Percentiles rank a stretch among this genome's conserved stretches.
Conservation (phyloP, 2,113 vertebrate genomes). For the Dascyllus trimaculatus region DNA sequence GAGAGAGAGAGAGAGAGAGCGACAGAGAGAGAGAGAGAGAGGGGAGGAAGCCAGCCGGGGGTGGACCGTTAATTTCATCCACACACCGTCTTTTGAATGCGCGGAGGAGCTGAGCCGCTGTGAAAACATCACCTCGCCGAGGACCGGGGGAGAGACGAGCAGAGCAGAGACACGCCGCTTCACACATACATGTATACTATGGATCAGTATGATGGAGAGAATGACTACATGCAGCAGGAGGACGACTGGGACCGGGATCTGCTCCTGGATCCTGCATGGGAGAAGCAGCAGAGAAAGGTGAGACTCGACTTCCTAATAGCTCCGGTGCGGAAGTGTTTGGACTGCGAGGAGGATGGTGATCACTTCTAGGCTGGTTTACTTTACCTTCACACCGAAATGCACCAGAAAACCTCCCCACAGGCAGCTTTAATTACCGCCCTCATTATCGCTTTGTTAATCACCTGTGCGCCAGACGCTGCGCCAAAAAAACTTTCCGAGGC, state of each 20-base stretch:
- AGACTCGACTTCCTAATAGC: slow-evolving; percentile 44
- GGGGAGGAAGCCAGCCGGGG: slow-evolving; percentile 61
- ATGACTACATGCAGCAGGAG: slow-evolving; percentile 92
- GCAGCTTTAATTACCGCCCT: slow-evolving; percentile 19
- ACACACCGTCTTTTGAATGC: slow-evolving; percentile 73
- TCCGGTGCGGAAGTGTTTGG: slow-evolving; percentile 52
- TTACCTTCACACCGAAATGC: too few relatives aligned
- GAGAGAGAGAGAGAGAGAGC: slow-evolving; percentile 30
- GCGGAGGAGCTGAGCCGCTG: slow-evolving; percentile 71
- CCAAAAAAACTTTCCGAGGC: slow-evolving; percentile 37
- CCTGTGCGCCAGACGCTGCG: slow-evolving; percentile 9
- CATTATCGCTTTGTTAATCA: slow-evolving; percentile 10
- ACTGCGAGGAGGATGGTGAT: too few relatives aligned
- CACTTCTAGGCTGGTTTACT: background rate
- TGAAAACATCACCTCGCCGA: slow-evolving; percentile 55
- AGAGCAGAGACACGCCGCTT: slow-evolving; percentile 21
- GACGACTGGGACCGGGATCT: slow-evolving; percentile 97
- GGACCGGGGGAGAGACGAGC: slow-evolving; percentile 57
- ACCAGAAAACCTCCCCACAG: background rate
- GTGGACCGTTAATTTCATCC: slow-evolving; percentile 79
- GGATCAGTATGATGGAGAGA: slow-evolving; percentile 92
- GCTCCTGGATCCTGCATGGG: slow-evolving; percentile 96
- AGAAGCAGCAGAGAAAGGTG: slow-evolving; percentile 98
- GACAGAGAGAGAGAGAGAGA: slow-evolving; percentile 43
- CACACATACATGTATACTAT: slow-evolving; percentile 70